These are phyloP conservation scores for Anas acuta DNA, from an alignment of 2,797 vertebrate genomes.

Conservation along the genomic window DNA sequence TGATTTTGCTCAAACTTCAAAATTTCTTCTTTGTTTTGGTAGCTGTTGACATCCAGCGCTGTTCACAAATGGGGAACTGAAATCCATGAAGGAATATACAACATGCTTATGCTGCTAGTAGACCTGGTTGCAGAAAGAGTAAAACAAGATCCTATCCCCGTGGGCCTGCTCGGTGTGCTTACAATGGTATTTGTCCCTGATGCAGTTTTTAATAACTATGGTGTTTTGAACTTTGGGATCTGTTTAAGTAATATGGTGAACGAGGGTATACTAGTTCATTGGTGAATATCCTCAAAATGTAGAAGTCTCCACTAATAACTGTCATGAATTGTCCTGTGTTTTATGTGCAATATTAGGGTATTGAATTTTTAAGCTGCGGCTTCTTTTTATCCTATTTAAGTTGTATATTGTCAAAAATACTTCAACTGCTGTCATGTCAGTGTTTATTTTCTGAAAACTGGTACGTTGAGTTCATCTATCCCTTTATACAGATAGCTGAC, in stretches of 20 bases:
- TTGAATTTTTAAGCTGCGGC: background rate
- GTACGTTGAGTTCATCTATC: background rate
- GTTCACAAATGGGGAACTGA: slow-evolving; percentile 99
- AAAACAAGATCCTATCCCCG: slow-evolving; percentile 95
- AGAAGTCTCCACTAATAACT: background rate
- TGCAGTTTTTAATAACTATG: background rate
- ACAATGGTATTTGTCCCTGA: slow-evolving; percentile 87
- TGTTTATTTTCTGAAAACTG: background rate
- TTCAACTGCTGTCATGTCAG: background rate
- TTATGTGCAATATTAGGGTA: background rate
- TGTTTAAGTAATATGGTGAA: background rate
- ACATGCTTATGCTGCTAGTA: slow-evolving; percentile 98
- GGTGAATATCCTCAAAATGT: background rate
- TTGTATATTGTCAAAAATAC: background rate
- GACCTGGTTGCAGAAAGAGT: slow-evolving; percentile 96
- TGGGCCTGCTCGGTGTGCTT: slow-evolving; percentile 91
- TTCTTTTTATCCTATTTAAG: background rate
- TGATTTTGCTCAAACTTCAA: background rate
- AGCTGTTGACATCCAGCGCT: slow-evolving; percentile 96
- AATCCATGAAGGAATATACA: slow-evolving; percentile 99
- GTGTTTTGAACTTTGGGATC: background rate
- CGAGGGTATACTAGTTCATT: background rate
- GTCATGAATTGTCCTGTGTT: background rate
- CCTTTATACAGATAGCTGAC: background rate
- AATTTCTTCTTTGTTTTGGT: background rate